A percentile compares a stretch with the other conserved stretches of the same genome.
Conservation (phyloP, 2,797 vertebrate genomes). For the Siniperca obscura region DNA sequence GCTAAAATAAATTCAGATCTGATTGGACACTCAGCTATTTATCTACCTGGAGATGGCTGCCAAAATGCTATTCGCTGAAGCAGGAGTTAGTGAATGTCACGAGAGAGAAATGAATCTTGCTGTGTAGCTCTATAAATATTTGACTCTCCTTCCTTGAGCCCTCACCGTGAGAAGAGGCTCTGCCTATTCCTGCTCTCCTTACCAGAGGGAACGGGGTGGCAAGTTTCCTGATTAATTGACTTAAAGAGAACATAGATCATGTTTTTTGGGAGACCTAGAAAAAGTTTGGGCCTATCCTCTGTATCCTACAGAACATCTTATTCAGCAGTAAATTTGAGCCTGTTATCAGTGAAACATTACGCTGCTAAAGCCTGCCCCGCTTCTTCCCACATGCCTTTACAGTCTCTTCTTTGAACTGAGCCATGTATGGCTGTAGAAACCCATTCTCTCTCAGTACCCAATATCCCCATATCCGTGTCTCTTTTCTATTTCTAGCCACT, state of each 20-base stretch:
- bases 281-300: slow-evolving; percentile 80
- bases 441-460: slow-evolving; percentile 5
- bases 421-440: slow-evolving; percentile 18
- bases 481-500: slow-evolving; percentile 13
- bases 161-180: slow-evolving; percentile 72
- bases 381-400: slow-evolving; percentile 61
- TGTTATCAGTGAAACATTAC: slow-evolving; percentile 77
- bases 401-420: slow-evolving; percentile 45
- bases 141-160: slow-evolving; percentile 75
- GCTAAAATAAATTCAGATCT: slow-evolving; percentile 72
- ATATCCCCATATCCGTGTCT: slow-evolving; percentile 5
- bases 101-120: slow-evolving; percentile 78
- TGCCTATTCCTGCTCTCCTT: slow-evolving; percentile 79
- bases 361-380: slow-evolving; percentile 62
- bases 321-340: slow-evolving; percentile 82
- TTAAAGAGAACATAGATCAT: slow-evolving; percentile 83
- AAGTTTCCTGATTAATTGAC: slow-evolving; percentile 83
- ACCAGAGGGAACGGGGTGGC: slow-evolving; percentile 83
- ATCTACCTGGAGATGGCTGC: slow-evolving; percentile 72
- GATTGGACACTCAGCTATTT: slow-evolving; percentile 66
- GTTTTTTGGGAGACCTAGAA: slow-evolving; percentile 83
- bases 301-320: slow-evolving; percentile 80
- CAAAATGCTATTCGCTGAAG: slow-evolving; percentile 71
- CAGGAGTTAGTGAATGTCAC: slow-evolving; percentile 76
- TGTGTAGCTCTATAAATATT: slow-evolving; percentile 84